Evolutionary conservation across 2,113 vertebrate genomes (phyloP), one percentile per base, ranked within the genome.

Genomic region (Todiramphus saurophagus): DNA sequence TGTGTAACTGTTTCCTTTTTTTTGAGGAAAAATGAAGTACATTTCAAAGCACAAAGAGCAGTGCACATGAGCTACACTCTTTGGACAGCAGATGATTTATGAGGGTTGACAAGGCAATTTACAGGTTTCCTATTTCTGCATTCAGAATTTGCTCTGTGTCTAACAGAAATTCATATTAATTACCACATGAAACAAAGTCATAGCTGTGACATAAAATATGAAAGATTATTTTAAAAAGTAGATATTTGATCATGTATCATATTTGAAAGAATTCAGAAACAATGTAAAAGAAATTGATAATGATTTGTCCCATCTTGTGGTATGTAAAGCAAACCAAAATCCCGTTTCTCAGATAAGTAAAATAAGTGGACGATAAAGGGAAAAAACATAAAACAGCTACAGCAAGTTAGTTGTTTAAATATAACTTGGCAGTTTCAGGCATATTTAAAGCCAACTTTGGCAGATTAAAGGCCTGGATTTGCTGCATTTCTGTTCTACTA

Each of bases 61-160:
- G 8, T 53, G 16, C 27, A 51, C 0, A 5, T 67, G 56, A 93
- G 20, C 20, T 85, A 16, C 41, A 63, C 0, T 0, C 41, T 85
- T 93, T 67, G 69, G 59, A 80, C 62, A 67, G 37, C 8, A 63
- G 41, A n/a, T 66, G 83, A 91, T 96, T 95, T 94, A 94, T 95
- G 78, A 94, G n/a, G 59, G 17, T 95, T 94, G 77, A 95, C 91
- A 95, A 87, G 53, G 53, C 53, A 94, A 91, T 96, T 94, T 85
- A 84, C 62, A 77, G 50, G 33, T 85, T 84, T 94, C 62, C 58
- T 92, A 4, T 80, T 91, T 91, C 67, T 59, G 50, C 48, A 33
- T 87, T 93, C 80, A 84, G 66, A 87, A 80, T 85, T 58, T 46
- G 23, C 14, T 72, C 48, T 64, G 5, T 75, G 43, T 87, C 86